Percentiles rank a stretch among this genome's conserved stretches.
Conservation (phyloP, 2,888 invertebrate genomes). For the Xestia c-nigrum region DNA sequence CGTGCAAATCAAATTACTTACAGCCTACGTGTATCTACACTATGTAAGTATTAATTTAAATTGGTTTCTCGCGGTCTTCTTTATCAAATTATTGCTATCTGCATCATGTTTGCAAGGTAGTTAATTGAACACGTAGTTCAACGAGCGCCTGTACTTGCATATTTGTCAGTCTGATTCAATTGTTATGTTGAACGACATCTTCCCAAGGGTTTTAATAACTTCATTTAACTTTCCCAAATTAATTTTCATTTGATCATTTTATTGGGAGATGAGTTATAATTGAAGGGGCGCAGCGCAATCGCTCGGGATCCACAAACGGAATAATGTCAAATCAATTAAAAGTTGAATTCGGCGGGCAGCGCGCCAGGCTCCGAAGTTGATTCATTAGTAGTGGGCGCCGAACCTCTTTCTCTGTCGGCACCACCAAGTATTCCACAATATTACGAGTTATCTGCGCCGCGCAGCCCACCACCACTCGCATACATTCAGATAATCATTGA, state of each 20-base stretch:
- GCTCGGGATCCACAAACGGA: conserved; percentile 85
- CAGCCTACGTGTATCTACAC: conserved; percentile 9
- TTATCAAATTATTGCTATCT: conserved; percentile 20
- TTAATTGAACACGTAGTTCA: conserved; percentile 37
- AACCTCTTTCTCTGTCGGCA: conserved; percentile 69
- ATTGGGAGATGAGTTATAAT: conserved; percentile 87
- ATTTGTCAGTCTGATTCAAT: conserved; percentile 64
- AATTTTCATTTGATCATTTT: conserved; percentile 89
- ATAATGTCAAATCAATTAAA: conserved; percentile 90
- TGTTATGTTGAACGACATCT: conserved; percentile 75
- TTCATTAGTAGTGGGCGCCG: conserved; percentile 83
- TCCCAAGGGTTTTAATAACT: conserved; percentile 79
- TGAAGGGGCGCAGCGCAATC: conserved; percentile 84
- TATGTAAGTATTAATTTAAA: conserved; percentile 26
- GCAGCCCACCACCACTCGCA: conserved; percentile 70
- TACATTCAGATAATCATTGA: conserved; percentile 73
- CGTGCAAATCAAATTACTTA: conserved; percentile 38
- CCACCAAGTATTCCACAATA: conserved; percentile 72
- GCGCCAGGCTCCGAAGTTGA: conserved; percentile 82
- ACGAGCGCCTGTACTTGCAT: conserved; percentile 28
- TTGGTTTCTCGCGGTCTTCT: conserved; percentile 11
- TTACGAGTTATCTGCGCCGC: conserved; percentile 76
- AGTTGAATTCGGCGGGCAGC: conserved; percentile 85
- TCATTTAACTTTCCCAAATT: conserved; percentile 87
- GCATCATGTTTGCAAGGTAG: conserved; percentile 15